Evolutionary conservation across 2,797 vertebrate species (phyloP), one percentile per base, ranked within the genome.

Genomic region (Mormyrops attenuatus): DNA sequence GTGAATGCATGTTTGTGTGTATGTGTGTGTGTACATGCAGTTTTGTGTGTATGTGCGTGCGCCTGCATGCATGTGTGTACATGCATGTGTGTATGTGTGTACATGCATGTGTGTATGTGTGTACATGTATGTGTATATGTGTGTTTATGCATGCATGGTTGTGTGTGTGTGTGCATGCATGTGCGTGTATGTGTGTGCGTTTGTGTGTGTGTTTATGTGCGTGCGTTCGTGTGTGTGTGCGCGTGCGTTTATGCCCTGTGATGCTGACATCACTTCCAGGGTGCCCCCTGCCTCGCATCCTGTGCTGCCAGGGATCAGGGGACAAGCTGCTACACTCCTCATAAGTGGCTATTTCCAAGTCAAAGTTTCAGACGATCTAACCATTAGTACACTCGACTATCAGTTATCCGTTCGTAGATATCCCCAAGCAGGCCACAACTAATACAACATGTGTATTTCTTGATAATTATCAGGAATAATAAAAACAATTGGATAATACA

Each of bases 371-470:
- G 17, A 82, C 41, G 47, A 47, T 82, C 20, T 82, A 82, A 47
- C 41, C 20, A 22, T 44, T 11, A 47, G 77, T 22, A 47, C 38
- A 44, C 41, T 77, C 15, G 34, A 82, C 41, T 82, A 47, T 22
- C 17, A 82, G 77, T n/a, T 47, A 30, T 30, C 26, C 26, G 26
- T 30, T 30, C 26, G 26, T 30, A 30, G 69, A 77, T 77, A 38
- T 77, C 69, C 77, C 77, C 77, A 82, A 82, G 41, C n/a, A 82
- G 77, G 77, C 41, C 77, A 22, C 41, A 82, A 82, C 38, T 82
- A n/a, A 82, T 47, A 77, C 34, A 38, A 77, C 41, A 82, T 82
- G 17, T 47, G 38, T 82, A 47, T 82, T 82, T 44, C 38, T 82
- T 82, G 41, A 44, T 82, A 82, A 82, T 82, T 22, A 47, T 47